Evolutionary conservation across 35 echinoderm and acorn worm species (phyloP).

Genomic region (Lytechinus variegatus): DNA sequence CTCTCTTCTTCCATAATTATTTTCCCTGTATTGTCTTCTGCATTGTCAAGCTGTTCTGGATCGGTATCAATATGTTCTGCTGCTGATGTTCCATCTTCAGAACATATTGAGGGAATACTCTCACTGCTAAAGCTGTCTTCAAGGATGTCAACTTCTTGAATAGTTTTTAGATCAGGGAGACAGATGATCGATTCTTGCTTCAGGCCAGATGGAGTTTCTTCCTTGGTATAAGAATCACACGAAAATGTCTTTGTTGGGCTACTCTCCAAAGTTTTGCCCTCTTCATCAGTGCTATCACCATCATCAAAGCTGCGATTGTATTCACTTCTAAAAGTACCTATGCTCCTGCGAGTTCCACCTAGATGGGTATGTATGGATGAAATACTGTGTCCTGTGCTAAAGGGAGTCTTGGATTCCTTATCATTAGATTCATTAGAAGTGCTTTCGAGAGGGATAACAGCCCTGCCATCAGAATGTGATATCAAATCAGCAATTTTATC

Average conservation of each 20-base stretch:
- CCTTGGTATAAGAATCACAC: not conserved
- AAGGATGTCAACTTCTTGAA: not conserved
- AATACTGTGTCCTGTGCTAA: not conserved
- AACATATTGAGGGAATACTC: not conserved
- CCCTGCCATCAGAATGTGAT: not conserved
- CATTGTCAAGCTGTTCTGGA: not conserved
- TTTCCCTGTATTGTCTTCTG: not conserved
- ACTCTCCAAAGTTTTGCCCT: not conserved
- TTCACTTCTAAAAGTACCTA: slow-evolving; percentile 31
- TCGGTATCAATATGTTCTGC: not conserved
- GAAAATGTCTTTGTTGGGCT: not conserved
- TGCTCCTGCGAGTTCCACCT: not conserved
- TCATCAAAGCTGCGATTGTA: slow-evolving; percentile 52
- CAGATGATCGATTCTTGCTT: not conserved
- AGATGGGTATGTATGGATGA: slow-evolving; percentile 22
- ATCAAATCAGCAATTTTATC: not conserved
- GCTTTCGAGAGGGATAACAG: not conserved
- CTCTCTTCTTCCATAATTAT: not conserved
- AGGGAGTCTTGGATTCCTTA: not conserved
- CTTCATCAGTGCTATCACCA: not conserved
- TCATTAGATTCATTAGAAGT: not conserved
- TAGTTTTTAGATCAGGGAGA: not conserved
- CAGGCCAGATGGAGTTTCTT: not conserved
- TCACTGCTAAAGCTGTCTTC: not conserved
- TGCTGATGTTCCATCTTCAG: not conserved